Conservation (phyloP, 1,140 invertebrate species). For the Stegodyphus dumicola region DNA sequence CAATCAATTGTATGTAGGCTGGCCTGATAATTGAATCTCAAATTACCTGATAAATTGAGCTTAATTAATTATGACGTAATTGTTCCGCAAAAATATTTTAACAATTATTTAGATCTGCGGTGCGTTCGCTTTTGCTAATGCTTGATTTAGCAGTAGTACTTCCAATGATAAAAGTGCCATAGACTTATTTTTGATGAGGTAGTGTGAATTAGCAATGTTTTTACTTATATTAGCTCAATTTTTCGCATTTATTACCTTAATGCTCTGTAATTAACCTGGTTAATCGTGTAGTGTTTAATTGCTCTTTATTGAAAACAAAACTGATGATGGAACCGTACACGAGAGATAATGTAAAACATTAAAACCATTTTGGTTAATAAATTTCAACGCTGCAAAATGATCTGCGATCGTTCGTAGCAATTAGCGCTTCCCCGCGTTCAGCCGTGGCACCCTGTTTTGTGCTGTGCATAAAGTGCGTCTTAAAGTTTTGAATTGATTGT, state of each 20-base stretch:
- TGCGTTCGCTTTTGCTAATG: conserved; percentile 7
- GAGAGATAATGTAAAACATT: conserved; percentile 20
- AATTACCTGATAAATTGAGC: conserved; percentile 59
- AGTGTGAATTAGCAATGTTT: conserved; percentile 37
- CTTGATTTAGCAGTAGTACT: conserved; percentile 14
- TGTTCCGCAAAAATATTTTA: conserved; percentile 54
- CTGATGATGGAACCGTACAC: not conserved
- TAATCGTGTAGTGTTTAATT: conserved; percentile 51
- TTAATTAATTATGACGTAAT: conserved; percentile 57
- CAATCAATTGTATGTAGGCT: conserved; percentile 45
- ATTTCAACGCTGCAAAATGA: not conserved
- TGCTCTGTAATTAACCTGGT: conserved; percentile 34
- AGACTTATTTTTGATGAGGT: conserved; percentile 27
- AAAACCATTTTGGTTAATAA: conserved; percentile 12
- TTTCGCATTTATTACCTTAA: conserved; percentile 39
- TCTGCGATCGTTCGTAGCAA: not conserved
- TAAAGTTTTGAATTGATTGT: no score
- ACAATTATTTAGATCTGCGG: conserved; percentile 56
- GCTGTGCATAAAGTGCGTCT: no score
- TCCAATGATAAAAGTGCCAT: conserved; percentile 25
- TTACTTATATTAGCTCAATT: conserved; percentile 46
- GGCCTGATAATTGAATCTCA: conserved; percentile 57
- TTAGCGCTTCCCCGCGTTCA: not conserved
- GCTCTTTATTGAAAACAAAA: conserved; percentile 17
- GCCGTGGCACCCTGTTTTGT: no score